A percentile compares a stretch with the other conserved stretches of the same genome.
phyloP scores from a whole-genome alignment of 1,140 invertebrate species.

The Leptoteleia sp. region DNA sequence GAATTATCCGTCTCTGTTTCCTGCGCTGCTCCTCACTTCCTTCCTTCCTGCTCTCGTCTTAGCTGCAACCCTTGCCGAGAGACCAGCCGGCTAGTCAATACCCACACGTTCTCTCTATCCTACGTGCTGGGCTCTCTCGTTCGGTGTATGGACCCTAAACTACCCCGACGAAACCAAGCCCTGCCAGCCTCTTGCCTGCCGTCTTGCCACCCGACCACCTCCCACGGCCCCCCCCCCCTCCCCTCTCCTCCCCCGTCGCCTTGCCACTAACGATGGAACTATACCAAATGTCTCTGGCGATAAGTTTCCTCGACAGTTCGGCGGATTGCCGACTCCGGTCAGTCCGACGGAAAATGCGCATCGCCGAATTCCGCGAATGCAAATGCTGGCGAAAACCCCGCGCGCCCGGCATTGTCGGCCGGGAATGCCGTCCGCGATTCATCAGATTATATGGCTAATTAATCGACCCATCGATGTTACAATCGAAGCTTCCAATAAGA shows the following conservation, averaged over 20 bases:
- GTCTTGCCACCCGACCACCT: slow-evolving; percentile 32
- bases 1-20: slow-evolving; percentile 64
- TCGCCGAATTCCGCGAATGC: slow-evolving; percentile 56
- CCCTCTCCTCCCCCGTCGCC: slow-evolving; percentile 8
- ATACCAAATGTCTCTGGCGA: slow-evolving; percentile 64
- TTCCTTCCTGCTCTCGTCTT: slow-evolving; percentile 74
- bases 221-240: slow-evolving; percentile 42
- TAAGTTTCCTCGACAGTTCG: slow-evolving; percentile 62
- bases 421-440: too few species aligned
- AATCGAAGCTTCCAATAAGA: too few species aligned
- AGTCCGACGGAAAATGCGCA: slow-evolving; percentile 46
- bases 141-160: slow-evolving; percentile 62
- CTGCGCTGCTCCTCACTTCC: slow-evolving; percentile 53
- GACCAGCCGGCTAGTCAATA: slow-evolving; percentile 73
- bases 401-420: slow-evolving; percentile 21
- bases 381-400: slow-evolving; percentile 39
- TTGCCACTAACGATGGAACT: slow-evolving; percentile 63
- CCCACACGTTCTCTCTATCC: slow-evolving; percentile 64
- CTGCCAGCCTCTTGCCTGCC: slow-evolving; percentile 43
- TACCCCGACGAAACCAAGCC: slow-evolving; percentile 43
- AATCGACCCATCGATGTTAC: too few species aligned
- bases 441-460: too few species aligned
- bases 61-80: slow-evolving; percentile 79
- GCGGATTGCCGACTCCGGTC: slow-evolving; percentile 52
- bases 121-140: slow-evolving; percentile 54